Evolutionary conservation across 2,888 invertebrate species (phyloP).

Genomic region (Synanthedon andrenaeformis): DNA sequence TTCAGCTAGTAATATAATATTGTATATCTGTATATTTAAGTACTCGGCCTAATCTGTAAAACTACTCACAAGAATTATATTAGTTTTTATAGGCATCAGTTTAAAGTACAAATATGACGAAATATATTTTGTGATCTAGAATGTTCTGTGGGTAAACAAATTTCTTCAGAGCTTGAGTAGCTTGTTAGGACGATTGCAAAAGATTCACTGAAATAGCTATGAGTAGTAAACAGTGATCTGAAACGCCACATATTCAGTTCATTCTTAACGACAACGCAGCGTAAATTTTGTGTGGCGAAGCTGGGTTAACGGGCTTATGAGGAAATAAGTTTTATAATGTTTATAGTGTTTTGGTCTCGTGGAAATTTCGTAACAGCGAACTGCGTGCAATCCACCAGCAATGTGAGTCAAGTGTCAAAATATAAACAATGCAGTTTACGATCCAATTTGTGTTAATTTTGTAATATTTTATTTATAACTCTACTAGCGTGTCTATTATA

Average conservation of each 20-base stretch:
- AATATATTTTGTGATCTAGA: too few species aligned
- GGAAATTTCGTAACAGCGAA: conserved; percentile 32
- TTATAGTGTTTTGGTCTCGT: conserved; percentile 34
- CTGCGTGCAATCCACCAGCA: conserved; percentile 9
- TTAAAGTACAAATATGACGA: too few species aligned
- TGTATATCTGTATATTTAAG: too few species aligned
- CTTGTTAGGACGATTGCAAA: conserved; percentile 20
- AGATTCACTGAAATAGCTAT: conserved; percentile 22
- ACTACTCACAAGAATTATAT: too few species aligned
- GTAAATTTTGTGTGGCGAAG: conserved; percentile 23
- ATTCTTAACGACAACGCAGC: conserved; percentile 14
- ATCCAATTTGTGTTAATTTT: background rate
- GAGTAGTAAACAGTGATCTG: conserved; percentile 24
- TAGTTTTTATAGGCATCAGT: too few species aligned
- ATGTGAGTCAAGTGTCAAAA: conserved; percentile 24
- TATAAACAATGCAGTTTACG: conserved; percentile 20
- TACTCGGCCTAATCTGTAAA: too few species aligned
- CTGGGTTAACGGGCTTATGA: conserved; percentile 37
- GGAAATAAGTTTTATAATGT: conserved; percentile 42
- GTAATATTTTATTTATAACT: background rate
- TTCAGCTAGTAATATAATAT: too few species aligned
- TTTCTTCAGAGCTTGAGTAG: background rate
- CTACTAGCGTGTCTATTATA: too few species aligned
- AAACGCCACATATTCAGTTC: conserved; percentile 21
- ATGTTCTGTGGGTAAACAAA: background rate